These are phyloP conservation scores for Dryocosmus kuriphilus DNA, from an alignment of 2,888 invertebrate genomes.

Conservation along the genomic window DNA sequence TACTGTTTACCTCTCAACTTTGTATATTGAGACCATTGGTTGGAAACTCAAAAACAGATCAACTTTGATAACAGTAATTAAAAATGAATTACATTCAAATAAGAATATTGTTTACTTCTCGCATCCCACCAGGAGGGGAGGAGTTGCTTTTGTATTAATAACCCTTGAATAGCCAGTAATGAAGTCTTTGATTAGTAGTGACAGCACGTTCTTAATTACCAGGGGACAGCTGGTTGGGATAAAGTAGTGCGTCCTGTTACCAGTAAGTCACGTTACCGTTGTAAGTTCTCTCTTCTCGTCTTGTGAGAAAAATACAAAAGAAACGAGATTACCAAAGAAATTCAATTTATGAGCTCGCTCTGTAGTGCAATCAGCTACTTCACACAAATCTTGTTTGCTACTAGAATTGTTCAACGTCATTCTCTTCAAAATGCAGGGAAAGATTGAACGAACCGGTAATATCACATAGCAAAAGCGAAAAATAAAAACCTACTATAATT, in stretches of 20 bases:
- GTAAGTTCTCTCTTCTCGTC: neutral
- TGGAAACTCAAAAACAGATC: too few relatives aligned
- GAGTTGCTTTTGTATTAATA: neutral
- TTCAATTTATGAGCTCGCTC: constrained; percentile 19
- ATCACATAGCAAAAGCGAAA: neutral
- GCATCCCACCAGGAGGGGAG: neutral
- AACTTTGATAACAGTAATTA: too few relatives aligned
- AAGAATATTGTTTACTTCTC: too few relatives aligned
- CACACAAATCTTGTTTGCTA: constrained; percentile 27
- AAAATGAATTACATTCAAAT: too few relatives aligned
- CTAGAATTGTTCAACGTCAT: neutral
- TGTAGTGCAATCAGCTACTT: constrained; percentile 27
- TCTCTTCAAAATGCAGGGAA: neutral
- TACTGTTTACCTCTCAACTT: too few relatives aligned
- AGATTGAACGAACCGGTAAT: neutral
- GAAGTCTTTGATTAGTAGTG: constrained; percentile 14
- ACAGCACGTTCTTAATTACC: constrained; percentile 18
- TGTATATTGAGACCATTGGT: too few relatives aligned
- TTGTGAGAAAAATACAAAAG: constrained; percentile 17
- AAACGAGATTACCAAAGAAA: constrained; percentile 32
- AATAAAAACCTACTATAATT: neutral
- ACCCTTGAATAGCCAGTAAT: neutral
- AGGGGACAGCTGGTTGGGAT: neutral
- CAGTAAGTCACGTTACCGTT: neutral
- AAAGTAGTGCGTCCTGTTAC: constrained; percentile 1